Evolutionary conservation across 2,888 invertebrate species (phyloP).

Genomic region (Oligia fasciuncula): DNA sequence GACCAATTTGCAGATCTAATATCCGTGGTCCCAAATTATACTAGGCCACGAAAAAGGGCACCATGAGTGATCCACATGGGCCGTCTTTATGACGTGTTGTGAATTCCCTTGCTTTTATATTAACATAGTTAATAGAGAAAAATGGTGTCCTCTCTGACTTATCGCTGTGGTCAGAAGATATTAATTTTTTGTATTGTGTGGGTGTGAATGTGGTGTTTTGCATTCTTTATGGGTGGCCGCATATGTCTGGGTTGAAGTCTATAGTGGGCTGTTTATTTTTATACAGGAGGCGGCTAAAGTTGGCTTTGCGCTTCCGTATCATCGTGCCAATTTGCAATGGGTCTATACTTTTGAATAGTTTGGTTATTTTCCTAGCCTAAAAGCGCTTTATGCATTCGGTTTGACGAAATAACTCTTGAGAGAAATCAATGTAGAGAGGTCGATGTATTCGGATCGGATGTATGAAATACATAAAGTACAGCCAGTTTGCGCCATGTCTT

Average conservation of each 20-base stretch:
- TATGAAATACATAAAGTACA: conserved; percentile 6
- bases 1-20: conserved; percentile 88
- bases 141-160: conserved; percentile 62
- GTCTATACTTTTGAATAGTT: neutral
- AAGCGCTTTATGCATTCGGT: neutral
- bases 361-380: neutral
- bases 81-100: conserved; percentile 75
- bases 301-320: conserved; percentile 29
- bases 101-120: conserved; percentile 65
- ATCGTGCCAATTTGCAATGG: conserved; percentile 28
- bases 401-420: neutral
- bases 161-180: conserved; percentile 57
- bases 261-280: conserved; percentile 39
- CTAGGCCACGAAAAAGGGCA: conserved; percentile 71
- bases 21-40: conserved; percentile 81
- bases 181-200: conserved; percentile 59
- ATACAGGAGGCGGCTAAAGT: conserved; percentile 7
- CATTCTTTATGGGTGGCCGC: conserved; percentile 42
- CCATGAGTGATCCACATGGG: conserved; percentile 78
- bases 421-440: neutral
- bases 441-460: neutral
- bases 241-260: conserved; percentile 25
- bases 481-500: conserved; percentile 7
- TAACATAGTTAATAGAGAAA: conserved; percentile 71
- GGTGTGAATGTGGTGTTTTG: conserved; percentile 62